A percentile compares a stretch with the other conserved stretches of the same genome.
Evolutionary conservation across 2,797 vertebrate genomes (phyloP).

Genomic region (Staurois parvus): DNA sequence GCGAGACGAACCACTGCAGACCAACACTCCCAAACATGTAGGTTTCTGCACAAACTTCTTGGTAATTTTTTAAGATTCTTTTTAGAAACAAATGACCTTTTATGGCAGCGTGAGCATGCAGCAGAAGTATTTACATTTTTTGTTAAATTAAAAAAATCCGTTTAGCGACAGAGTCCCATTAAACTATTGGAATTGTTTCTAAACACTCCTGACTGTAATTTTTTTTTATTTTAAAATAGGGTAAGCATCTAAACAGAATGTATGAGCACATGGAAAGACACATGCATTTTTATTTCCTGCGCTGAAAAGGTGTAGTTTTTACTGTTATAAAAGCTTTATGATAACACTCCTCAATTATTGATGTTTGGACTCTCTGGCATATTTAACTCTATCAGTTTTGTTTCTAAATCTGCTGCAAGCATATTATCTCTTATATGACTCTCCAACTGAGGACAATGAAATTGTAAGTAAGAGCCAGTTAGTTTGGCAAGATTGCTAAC

Average conservation of each 20-base stretch:
- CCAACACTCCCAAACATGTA: no score
- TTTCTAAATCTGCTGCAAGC: neutral
- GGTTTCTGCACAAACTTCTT: no score
- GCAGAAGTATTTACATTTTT: no score
- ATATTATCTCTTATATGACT: neutral
- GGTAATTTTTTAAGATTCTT: no score
- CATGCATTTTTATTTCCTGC: neutral
- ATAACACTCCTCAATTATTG: neutral
- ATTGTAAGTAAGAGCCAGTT: constrained; percentile 1
- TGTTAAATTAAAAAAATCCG: no score
- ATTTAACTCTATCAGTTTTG: neutral
- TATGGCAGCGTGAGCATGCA: no score
- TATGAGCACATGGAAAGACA: neutral
- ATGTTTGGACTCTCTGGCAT: neutral
- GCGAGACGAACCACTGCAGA: no score
- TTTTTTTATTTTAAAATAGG: no score
- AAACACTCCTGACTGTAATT: no score
- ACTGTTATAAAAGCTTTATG: neutral
- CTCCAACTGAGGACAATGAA: constrained; percentile 25
- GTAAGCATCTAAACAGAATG: neutral
- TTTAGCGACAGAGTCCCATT: no score
- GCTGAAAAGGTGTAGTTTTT: neutral
- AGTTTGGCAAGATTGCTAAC: constrained; percentile 30
- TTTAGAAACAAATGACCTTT: no score
- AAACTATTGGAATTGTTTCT: no score